Evolutionary conservation across 1,140 invertebrate species (phyloP).

Genomic region (Archivesica marissinica): DNA sequence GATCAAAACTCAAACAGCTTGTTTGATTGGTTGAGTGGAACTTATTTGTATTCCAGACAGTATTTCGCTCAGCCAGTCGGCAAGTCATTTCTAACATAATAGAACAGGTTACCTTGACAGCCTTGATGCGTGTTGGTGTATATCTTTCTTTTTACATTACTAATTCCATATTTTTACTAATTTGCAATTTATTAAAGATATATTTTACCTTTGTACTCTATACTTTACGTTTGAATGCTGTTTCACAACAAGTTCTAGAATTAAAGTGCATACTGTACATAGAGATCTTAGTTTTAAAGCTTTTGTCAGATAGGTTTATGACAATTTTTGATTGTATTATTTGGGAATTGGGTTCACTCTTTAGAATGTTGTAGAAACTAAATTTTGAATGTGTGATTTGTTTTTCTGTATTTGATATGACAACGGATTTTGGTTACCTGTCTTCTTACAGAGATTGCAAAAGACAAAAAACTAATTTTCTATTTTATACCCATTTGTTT

Average conservation of each 20-base stretch:
- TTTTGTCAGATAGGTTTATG: constrained; percentile 62
- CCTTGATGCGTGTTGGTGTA: constrained; percentile 15
- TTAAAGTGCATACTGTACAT: constrained; percentile 50
- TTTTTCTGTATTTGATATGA: constrained; percentile 29
- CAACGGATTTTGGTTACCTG: constrained; percentile 8
- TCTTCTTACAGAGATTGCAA: constrained; percentile 12
- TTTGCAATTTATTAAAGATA: constrained; percentile 62
- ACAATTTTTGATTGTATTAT: constrained; percentile 71
- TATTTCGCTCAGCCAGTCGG: too few species aligned
- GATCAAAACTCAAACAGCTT: too few species aligned
- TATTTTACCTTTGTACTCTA: constrained; percentile 55
- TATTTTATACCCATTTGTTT: constrained; percentile 9
- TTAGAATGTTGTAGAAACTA: constrained; percentile 47
- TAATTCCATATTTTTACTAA: constrained; percentile 66
- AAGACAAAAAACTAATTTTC: constrained; percentile 4
- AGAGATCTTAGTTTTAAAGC: constrained; percentile 57
- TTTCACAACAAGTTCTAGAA: constrained; percentile 56
- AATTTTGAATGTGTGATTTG: constrained; percentile 51
- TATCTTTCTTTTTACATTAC: constrained; percentile 60
- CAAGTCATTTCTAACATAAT: too few species aligned
- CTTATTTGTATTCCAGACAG: too few species aligned
- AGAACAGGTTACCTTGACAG: too few species aligned
- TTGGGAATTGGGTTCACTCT: constrained; percentile 44
- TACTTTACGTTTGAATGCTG: constrained; percentile 58
- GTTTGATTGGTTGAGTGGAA: too few species aligned